Conservation (phyloP, 1,140 invertebrate species). For the Bicyclus anynana region DNA sequence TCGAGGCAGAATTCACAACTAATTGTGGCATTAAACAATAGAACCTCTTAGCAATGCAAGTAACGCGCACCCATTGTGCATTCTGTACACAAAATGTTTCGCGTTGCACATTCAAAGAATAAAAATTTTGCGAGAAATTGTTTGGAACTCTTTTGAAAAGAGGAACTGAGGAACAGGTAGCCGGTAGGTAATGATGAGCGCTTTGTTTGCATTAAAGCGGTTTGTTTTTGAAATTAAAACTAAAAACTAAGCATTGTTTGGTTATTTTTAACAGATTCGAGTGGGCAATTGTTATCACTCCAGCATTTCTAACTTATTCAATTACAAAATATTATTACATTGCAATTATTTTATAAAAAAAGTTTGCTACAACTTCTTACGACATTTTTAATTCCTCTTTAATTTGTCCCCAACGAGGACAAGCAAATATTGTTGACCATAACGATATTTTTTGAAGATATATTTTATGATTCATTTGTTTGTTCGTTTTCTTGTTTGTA, state of each 20-base stretch:
- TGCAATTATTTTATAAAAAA: too few species aligned
- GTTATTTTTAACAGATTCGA: too few species aligned
- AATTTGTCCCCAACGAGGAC: too few species aligned
- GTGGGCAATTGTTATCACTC: too few species aligned
- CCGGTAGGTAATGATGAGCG: conserved; percentile 31
- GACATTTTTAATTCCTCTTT: too few species aligned
- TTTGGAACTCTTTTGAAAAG: conserved; percentile 37
- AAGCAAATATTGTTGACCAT: too few species aligned
- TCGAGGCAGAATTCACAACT: conserved; percentile 57
- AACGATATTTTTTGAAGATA: too few species aligned
- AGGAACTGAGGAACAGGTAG: conserved; percentile 27
- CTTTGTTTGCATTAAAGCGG: conserved; percentile 22
- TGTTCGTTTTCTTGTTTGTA: too few species aligned
- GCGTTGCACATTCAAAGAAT: conserved; percentile 50
- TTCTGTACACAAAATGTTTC: conserved; percentile 43
- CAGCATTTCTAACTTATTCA: too few species aligned
- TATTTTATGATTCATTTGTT: too few species aligned
- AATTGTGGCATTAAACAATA: conserved; percentile 76
- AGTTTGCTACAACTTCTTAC: too few species aligned
- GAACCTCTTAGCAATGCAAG: conserved; percentile 69
- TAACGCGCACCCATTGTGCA: conserved; percentile 55
- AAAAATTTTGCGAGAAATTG: conserved; percentile 53
- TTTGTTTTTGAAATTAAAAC: conserved; percentile 11
- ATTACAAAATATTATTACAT: too few species aligned
- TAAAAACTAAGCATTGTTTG: neutral